A percentile compares a stretch with the other conserved stretches of the same genome.
These are phyloP conservation scores for Chiridota heheva DNA, from an alignment of 35 echinoderm and acorn worm genomes.

Conservation along the genomic window DNA sequence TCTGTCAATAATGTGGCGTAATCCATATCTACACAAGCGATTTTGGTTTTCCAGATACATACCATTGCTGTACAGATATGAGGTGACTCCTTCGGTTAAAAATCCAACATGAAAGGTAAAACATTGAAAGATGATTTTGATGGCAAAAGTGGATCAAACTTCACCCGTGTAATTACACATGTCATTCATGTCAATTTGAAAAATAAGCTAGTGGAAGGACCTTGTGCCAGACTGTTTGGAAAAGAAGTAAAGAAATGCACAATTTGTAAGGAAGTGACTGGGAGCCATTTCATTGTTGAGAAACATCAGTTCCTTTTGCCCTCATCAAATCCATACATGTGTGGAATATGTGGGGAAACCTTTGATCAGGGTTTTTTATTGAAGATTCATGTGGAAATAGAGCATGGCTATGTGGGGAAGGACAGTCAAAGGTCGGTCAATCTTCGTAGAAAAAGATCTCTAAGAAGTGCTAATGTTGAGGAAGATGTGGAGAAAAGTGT, in stretches of 20 bases:
- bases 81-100: too few relatives aligned
- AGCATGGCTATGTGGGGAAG: slow-evolving; percentile 36
- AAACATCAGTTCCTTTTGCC: slow-evolving; percentile 16
- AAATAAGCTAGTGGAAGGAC: background rate
- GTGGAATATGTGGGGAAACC: slow-evolving; percentile 38
- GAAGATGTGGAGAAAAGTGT: too few relatives aligned
- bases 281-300: background rate
- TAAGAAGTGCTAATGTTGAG: too few relatives aligned
- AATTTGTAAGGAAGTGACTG: slow-evolving; percentile 18
- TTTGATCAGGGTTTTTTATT: slow-evolving; percentile 19
- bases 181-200: slow-evolving; percentile 17
- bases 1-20: too few relatives aligned
- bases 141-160: too few relatives aligned
- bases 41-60: too few relatives aligned
- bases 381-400: slow-evolving; percentile 36
- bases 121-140: too few relatives aligned
- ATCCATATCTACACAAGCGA: too few relatives aligned
- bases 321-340: slow-evolving; percentile 33
- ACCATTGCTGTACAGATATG: too few relatives aligned
- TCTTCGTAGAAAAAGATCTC: too few relatives aligned
- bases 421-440: slow-evolving; percentile 5
- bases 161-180: slow-evolving; percentile 35
- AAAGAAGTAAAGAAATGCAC: background rate
- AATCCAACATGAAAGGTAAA: too few relatives aligned
- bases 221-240: background rate